Evolutionary conservation across 2,797 vertebrate species (phyloP).

Genomic region (Oryzias dopingdopingensis): DNA sequence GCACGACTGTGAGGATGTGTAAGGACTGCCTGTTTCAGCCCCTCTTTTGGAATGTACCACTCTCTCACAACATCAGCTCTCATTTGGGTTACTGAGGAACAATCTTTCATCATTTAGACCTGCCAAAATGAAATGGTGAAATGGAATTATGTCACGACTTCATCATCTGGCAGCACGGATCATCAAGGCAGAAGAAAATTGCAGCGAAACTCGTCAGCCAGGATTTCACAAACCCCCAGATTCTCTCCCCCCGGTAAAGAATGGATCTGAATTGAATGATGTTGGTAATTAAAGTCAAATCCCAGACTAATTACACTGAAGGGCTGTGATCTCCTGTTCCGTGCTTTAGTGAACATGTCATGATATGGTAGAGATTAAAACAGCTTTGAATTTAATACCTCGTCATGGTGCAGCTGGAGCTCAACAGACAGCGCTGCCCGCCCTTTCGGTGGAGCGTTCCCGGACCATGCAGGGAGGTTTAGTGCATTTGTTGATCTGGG

Average conservation of each 20-base stretch:
- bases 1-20: too few relatives aligned
- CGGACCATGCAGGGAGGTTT: slow-evolving; percentile 10
- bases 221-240: slow-evolving; percentile 1
- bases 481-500: too few relatives aligned
- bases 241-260: slow-evolving; percentile 40
- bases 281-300: slow-evolving; percentile 66
- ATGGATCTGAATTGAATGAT: slow-evolving; percentile 61
- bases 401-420: slow-evolving; percentile 44
- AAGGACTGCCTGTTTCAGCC: too few relatives aligned
- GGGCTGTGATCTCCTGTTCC: slow-evolving; percentile 60
- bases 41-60: too few relatives aligned
- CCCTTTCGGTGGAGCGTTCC: slow-evolving; percentile 3
- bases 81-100: neutral
- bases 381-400: slow-evolving; percentile 40
- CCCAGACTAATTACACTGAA: slow-evolving; percentile 66
- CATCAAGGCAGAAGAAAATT: slow-evolving; percentile 44
- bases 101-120: neutral
- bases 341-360: slow-evolving; percentile 61
- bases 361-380: slow-evolving; percentile 61
- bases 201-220: slow-evolving; percentile 29
- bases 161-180: slow-evolving; percentile 4
- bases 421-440: slow-evolving; percentile 38
- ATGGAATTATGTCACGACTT: slow-evolving; percentile 18
- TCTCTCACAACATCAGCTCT: too few relatives aligned
- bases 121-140: slow-evolving; percentile 1